Evolutionary conservation across 2,113 vertebrate species (phyloP).

Genomic region (Tragulus kanchil): DNA sequence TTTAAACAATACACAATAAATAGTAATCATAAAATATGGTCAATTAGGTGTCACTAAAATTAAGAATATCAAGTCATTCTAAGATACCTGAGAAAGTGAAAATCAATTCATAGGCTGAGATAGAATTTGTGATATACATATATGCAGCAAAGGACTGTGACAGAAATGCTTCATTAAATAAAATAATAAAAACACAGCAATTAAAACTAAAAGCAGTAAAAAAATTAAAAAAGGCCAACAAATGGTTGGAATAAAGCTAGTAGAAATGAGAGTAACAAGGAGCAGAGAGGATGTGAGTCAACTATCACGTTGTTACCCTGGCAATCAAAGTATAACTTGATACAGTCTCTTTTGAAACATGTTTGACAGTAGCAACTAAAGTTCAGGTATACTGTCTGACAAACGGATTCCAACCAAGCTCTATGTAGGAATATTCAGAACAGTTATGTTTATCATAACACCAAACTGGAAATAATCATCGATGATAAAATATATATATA

Average conservation of each 20-base stretch:
- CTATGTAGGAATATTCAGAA: background rate
- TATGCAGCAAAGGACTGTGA: background rate
- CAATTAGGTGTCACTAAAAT: background rate
- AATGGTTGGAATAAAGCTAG: background rate
- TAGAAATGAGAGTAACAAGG: background rate
- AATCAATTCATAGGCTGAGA: background rate
- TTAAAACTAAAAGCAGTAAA: background rate
- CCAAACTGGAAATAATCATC: background rate
- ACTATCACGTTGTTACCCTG: background rate
- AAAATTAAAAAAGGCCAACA: background rate
- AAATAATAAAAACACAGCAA: background rate
- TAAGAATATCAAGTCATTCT: background rate
- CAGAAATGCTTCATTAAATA: background rate
- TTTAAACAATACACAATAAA: background rate
- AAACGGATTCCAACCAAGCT: too few relatives aligned
- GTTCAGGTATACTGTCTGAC: background rate
- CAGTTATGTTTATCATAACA: background rate
- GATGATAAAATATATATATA: background rate
- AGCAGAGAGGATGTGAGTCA: background rate
- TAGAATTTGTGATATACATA: background rate
- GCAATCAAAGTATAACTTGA: background rate
- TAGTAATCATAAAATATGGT: background rate
- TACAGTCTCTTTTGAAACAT: background rate
- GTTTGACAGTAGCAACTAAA: background rate
- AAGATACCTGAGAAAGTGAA: background rate